These are phyloP conservation scores for Liparis tanakae DNA, from an alignment of 2,797 vertebrate genomes.

Conservation along the genomic window DNA sequence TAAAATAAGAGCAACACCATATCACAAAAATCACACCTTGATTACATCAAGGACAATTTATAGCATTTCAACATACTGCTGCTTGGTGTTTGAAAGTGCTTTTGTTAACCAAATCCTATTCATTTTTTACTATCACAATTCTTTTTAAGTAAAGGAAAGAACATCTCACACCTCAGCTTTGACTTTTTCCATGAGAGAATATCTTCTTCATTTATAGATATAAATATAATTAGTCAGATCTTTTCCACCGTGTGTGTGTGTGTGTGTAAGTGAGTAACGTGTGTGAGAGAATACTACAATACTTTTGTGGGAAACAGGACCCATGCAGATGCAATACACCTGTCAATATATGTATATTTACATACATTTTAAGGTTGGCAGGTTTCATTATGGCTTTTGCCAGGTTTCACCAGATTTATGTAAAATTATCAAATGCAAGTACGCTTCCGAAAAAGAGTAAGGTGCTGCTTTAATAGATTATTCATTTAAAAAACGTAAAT, in stretches of 20 bases:
- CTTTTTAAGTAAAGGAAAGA: background rate
- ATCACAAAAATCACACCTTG: constrained; percentile 12
- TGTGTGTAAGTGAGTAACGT: no score
- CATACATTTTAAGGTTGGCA: no score
- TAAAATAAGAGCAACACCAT: constrained; percentile 39
- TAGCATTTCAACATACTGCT: constrained; percentile 15
- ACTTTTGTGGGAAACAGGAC: background rate
- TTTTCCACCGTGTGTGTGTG: no score
- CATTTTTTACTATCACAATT: background rate
- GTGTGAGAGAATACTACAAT: no score
- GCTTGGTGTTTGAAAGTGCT: constrained; percentile 2
- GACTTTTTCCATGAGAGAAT: no score
- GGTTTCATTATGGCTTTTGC: background rate
- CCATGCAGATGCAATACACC: background rate
- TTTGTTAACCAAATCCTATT: constrained; percentile 15
- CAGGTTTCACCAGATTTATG: background rate
- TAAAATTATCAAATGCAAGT: background rate
- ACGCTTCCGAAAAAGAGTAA: background rate
- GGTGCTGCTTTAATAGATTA: background rate
- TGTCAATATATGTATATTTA: background rate
- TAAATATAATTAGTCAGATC: no score
- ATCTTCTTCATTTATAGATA: no score
- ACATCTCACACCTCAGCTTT: background rate
- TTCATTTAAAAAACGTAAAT: background rate
- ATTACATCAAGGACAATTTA: constrained; percentile 16